Conservation (phyloP, 2,113 vertebrate genomes). For the Leptocoma aspasia region DNA sequence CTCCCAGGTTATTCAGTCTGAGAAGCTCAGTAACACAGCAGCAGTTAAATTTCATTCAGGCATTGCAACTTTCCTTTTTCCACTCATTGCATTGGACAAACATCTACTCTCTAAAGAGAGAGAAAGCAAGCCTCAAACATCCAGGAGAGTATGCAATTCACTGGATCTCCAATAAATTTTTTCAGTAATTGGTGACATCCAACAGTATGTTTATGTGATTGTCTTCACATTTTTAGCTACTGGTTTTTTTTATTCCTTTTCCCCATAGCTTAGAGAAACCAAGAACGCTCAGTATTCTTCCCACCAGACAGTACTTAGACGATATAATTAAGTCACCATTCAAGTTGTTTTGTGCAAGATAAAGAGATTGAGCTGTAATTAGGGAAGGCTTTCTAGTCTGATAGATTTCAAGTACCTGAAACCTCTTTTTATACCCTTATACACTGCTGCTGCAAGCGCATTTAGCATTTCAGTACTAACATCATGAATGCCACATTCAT, state of each 20-base stretch:
- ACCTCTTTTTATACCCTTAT: neutral
- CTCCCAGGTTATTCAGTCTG: neutral
- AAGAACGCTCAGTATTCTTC: neutral
- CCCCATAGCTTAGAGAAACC: neutral
- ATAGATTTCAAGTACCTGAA: neutral
- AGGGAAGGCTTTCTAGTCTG: neutral
- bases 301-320: neutral
- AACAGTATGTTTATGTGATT: neutral
- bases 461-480: neutral
- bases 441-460: neutral
- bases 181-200: neutral
- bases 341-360: neutral
- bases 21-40: neutral
- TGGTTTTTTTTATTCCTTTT: neutral
- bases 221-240: neutral
- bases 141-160: neutral
- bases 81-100: neutral
- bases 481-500: neutral
- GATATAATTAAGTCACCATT: neutral
- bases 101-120: neutral
- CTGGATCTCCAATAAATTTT: neutral
- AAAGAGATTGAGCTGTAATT: neutral
- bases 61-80: neutral
- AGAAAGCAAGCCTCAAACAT: neutral
- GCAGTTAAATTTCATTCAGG: neutral